Base-by-base conservation (phyloP, 1,140 invertebrate genomes). In the Matsumurasca onukii region DNA sequence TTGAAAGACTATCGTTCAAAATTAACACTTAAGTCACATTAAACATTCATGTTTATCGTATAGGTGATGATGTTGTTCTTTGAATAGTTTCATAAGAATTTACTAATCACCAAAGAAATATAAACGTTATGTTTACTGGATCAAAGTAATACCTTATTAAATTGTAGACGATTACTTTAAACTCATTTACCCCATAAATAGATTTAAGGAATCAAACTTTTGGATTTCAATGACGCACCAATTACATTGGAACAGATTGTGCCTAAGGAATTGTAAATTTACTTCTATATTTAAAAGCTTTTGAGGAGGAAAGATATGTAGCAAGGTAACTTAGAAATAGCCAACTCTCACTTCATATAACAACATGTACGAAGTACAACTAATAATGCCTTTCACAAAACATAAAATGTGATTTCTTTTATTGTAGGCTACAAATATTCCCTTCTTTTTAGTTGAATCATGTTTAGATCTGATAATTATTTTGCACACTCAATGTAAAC, bases 201-300 rank as follows among this genome's bases (percentile, higher is more conserved):
- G n/a, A n/a, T n/a, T n/a, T n/a, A n/a, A n/a, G n/a, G n/a, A n/a
- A n/a, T n/a, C n/a, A n/a, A n/a, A n/a, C n/a, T n/a, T n/a, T n/a
- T n/a, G n/a, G n/a, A n/a, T 52, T 52, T 12, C 5, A 12, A 20
- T 59, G 15, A 59, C 25, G 55, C 25, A 59, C 55, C 55, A 59
- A 59, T 39, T 39, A 39, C 55, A 22, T 59, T 59, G 55, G 55
- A 59, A 59, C 55, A 59, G 15, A 59, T 59, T 29, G 55, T 59
- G 55, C 55, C 55, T 59, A 5, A 59, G 55, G 55, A 59, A 59
- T 59, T 59, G 55, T 59, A 59, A 59, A n/a, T n/a, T n/a, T 59
- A 59, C 30, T 59, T 59, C 30, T 22, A 59, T 59, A 59, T 12
- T 59, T 5, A 13, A 59, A 59, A 27, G 9, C 55, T 29, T 22